phyloP scores from a whole-genome alignment of 2,113 vertebrate genomes.

The Blennius ocellaris region DNA sequence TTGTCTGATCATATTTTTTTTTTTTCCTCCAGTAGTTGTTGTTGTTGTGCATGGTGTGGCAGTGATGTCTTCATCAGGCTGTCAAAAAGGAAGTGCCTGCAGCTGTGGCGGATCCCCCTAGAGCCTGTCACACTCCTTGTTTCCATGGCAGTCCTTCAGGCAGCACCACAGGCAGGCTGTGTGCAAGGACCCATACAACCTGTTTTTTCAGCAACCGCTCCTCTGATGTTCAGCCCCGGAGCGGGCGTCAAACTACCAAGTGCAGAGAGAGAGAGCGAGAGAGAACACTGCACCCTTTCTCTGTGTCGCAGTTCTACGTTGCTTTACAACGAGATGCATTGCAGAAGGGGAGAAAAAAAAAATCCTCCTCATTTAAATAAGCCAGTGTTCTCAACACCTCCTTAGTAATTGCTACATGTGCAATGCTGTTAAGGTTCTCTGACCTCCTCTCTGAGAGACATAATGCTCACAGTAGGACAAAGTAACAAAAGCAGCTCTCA shows the following conservation, averaged over 20 bases:
- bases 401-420: constrained; percentile 72
- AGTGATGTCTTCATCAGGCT: constrained; percentile 89
- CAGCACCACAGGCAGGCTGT: constrained; percentile 87
- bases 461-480: constrained; percentile 62
- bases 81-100: constrained; percentile 86
- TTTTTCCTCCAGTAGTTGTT: constrained; percentile 63
- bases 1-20: constrained; percentile 79
- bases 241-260: constrained; percentile 81
- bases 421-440: constrained; percentile 63
- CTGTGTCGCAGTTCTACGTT: constrained; percentile 62
- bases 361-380: constrained; percentile 77
- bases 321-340: constrained; percentile 70
- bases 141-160: constrained; percentile 90
- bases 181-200: constrained; percentile 86
- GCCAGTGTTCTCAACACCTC: constrained; percentile 62
- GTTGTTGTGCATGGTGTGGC: constrained; percentile 80
- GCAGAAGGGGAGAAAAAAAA: constrained; percentile 23
- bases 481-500: constrained; percentile 57
- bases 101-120: constrained; percentile 85
- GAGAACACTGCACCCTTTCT: constrained; percentile 62
- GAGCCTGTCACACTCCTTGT: constrained; percentile 87
- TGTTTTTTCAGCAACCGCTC: constrained; percentile 83
- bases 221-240: constrained; percentile 85
- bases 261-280: constrained; percentile 33
- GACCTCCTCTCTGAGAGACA: constrained; percentile 64